phyloP scores from a whole-genome alignment of 2,797 vertebrate genomes.

The Perdix hodgsoniae region DNA sequence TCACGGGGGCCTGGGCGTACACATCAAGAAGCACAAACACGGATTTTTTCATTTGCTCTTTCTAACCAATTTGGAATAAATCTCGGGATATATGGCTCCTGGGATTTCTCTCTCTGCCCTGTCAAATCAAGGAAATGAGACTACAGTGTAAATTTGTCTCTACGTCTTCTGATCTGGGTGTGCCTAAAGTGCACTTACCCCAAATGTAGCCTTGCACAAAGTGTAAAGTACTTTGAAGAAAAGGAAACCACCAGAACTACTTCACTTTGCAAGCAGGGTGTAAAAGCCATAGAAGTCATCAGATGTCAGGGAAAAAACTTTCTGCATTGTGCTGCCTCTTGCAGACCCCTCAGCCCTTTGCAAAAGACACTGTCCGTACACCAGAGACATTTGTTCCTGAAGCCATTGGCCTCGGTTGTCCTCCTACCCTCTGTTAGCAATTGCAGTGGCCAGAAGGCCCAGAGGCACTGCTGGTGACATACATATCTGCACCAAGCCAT shows the following conservation, averaged over 20 bases:
- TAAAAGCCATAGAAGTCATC: background rate
- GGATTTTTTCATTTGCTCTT: background rate
- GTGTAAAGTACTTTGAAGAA: background rate
- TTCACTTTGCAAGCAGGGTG: background rate
- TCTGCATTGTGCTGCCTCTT: background rate
- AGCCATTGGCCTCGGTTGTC: background rate
- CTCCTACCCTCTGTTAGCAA: conserved; percentile 2
- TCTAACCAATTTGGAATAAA: background rate
- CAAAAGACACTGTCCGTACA: background rate
- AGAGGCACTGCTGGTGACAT: conserved; percentile 13
- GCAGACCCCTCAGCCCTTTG: background rate
- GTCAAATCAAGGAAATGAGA: conserved; percentile 6
- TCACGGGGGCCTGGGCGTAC: background rate
- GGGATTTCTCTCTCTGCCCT: background rate
- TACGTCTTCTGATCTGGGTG: background rate
- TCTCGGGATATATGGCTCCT: background rate
- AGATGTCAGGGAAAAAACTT: background rate
- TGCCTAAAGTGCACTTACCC: background rate
- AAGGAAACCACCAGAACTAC: background rate
- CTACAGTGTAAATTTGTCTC: background rate
- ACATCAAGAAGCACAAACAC: background rate
- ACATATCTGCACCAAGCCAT: background rate
- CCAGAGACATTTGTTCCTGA: background rate
- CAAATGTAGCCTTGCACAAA: background rate
- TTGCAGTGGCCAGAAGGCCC: background rate